Percentiles rank a stretch among this genome's conserved stretches.
Conservation (phyloP, 1,140 invertebrate genomes). For the Phenacoccus solenopsis region DNA sequence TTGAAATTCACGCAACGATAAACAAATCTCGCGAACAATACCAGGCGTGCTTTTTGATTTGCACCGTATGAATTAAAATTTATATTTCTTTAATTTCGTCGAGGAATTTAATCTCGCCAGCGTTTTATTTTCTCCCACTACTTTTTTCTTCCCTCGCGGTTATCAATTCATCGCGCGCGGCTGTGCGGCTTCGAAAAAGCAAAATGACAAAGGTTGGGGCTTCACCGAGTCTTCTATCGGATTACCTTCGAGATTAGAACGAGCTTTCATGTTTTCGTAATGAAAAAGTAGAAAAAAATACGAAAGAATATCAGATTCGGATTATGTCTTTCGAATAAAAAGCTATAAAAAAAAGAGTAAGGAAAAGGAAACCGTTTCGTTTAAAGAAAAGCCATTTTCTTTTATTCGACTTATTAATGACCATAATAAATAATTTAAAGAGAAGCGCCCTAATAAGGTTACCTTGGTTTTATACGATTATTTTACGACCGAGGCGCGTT, state of each 20-base stretch:
- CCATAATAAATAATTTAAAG: neutral
- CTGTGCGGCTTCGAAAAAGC: neutral
- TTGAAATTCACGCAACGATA: too few relatives aligned
- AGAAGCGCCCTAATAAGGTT: neutral
- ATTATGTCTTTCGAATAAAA: neutral
- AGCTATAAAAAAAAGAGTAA: neutral
- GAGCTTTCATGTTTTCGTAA: neutral
- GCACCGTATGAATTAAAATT: too few relatives aligned
- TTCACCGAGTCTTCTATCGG: neutral
- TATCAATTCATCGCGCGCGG: neutral
- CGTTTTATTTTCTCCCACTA: too few relatives aligned
- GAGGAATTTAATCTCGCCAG: neutral
- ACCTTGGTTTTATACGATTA: neutral
- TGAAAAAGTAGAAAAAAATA: neutral
- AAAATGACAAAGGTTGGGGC: neutral
- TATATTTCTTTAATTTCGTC: neutral
- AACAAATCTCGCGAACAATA: too few relatives aligned
- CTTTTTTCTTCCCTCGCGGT: neutral
- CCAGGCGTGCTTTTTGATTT: too few relatives aligned
- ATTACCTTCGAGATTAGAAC: neutral
- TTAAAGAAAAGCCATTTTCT: neutral
- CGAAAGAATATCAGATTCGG: neutral
- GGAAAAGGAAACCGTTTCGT: neutral
- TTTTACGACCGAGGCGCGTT: neutral
- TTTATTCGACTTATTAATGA: neutral